phyloP scores from a whole-genome alignment of 1,140 invertebrate species.

The Saxidomus purpurata region DNA sequence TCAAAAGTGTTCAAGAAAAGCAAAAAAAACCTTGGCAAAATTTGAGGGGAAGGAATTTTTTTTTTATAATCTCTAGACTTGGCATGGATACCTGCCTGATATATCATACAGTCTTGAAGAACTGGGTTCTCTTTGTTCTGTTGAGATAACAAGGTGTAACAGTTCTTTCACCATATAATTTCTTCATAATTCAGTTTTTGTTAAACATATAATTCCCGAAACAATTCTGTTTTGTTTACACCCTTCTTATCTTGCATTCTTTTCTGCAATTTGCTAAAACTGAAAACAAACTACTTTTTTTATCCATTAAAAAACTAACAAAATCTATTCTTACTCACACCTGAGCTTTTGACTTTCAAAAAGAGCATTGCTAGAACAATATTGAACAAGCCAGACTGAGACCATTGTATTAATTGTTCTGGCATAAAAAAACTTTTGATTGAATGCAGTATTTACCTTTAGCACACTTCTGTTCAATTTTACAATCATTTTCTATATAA shows the following conservation, averaged over 20 bases:
- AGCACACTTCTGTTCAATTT: neutral
- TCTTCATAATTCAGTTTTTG: neutral
- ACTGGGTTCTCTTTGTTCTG: neutral
- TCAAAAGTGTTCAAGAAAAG: too few relatives aligned
- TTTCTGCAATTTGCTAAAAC: neutral
- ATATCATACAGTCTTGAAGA: neutral
- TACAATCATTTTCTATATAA: neutral
- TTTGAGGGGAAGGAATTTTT: neutral
- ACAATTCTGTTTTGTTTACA: neutral
- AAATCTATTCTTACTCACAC: too few relatives aligned
- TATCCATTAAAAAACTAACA: neutral
- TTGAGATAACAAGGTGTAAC: neutral
- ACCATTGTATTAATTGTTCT: too few relatives aligned
- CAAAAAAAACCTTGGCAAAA: neutral
- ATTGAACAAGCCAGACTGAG: too few relatives aligned
- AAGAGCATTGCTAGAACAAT: too few relatives aligned
- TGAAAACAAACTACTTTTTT: neutral
- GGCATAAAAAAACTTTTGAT: too few relatives aligned
- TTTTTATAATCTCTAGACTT: slow-evolving; percentile 1
- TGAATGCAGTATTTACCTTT: neutral
- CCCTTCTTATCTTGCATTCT: neutral
- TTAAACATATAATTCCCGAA: neutral
- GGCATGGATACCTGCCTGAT: neutral
- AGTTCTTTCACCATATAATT: neutral
- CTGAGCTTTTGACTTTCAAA: too few relatives aligned